A percentile compares a stretch with the other conserved stretches of the same genome.
Conservation (phyloP, 2,797 vertebrate species). For the Emydoidea blandingii region DNA sequence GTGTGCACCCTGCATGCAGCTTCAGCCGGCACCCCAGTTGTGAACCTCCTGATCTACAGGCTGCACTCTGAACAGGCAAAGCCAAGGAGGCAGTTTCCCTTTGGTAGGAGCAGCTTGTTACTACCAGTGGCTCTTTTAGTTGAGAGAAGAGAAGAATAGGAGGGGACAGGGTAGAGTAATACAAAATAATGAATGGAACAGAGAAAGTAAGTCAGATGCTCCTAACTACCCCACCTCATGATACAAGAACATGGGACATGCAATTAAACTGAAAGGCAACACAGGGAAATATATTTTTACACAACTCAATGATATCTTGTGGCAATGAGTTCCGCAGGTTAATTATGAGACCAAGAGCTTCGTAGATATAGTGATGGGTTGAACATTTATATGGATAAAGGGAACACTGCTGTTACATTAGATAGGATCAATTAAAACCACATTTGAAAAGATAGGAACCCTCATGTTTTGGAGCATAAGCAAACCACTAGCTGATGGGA, state of each 20-base stretch:
- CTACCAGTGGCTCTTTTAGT: constrained; percentile 6
- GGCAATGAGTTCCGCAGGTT: too few relatives aligned
- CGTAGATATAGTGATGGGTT: constrained; percentile 5
- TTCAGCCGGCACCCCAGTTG: background rate
- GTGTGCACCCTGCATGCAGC: background rate
- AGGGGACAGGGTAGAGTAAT: background rate
- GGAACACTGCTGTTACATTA: background rate
- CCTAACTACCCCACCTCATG: background rate
- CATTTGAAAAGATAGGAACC: rapidly evolving
- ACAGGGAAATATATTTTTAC: constrained; percentile 39
- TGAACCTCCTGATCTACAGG: background rate
- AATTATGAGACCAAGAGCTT: background rate
- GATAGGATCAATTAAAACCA: background rate
- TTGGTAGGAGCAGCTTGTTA: background rate
- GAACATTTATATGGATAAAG: background rate
- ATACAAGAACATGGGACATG: constrained; percentile 18
- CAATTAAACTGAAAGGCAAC: constrained; percentile 46
- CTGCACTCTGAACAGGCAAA: rapidly evolving
- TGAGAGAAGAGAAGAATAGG: background rate
- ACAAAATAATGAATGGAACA: background rate
- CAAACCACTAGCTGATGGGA: rapidly evolving
- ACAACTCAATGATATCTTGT: background rate
- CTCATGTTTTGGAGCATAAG: background rate
- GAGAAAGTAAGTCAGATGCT: background rate
- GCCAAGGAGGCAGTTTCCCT: background rate